Conservation (phyloP, 64 coral and sea anemone genomes). For the Pocillopora damicornis region DNA sequence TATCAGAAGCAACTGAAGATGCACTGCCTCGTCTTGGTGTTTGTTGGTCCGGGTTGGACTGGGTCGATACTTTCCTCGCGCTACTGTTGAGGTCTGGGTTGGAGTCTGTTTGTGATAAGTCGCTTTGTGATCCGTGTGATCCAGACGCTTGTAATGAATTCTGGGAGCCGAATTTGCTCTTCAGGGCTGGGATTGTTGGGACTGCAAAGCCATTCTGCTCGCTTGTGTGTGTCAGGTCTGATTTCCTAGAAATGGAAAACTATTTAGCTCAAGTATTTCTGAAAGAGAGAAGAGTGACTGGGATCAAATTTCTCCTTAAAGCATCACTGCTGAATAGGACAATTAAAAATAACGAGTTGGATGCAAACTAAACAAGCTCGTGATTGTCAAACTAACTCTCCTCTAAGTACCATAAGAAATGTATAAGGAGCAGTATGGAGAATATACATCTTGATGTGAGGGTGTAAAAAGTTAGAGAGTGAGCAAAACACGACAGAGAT, state of each 20-base stretch:
- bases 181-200: conserved; percentile 11
- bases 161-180: conserved; percentile 46
- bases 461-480: too few species aligned
- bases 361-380: too few species aligned
- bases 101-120: conserved; percentile 77
- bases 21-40: conserved; percentile 44
- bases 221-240: background rate
- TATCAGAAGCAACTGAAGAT: conserved; percentile 46
- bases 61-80: conserved; percentile 16
- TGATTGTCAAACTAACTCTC: too few species aligned
- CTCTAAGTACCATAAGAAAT: too few species aligned
- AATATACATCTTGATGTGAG: too few species aligned
- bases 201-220: conserved; percentile 23
- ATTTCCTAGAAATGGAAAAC: background rate
- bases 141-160: conserved; percentile 76
- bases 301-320: background rate
- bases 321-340: background rate
- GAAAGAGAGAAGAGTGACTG: too few species aligned
- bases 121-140: conserved; percentile 72
- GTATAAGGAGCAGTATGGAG: too few species aligned
- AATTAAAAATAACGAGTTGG: too few species aligned
- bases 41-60: conserved; percentile 23
- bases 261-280: background rate
- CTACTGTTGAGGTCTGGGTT: conserved; percentile 65
- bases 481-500: too few species aligned